Evolutionary conservation across 2,113 vertebrate genomes (phyloP).

Genomic region (Engystomops pustulosus): DNA sequence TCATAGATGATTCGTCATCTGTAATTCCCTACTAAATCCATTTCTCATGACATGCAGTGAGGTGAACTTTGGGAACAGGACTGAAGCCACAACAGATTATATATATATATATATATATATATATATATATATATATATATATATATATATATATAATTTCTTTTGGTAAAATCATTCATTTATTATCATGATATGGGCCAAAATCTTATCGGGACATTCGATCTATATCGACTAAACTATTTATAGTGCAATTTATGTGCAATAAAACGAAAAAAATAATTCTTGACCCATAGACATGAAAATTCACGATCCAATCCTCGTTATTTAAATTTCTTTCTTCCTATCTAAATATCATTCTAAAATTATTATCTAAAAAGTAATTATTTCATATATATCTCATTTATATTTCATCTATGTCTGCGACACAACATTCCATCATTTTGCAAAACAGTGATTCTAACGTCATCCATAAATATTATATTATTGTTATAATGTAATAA

Average conservation of each 20-base stretch:
- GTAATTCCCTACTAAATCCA: slow-evolving; percentile 50
- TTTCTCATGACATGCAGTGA: slow-evolving; percentile 19
- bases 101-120: too few species aligned
- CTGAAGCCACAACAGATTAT: slow-evolving; percentile 33
- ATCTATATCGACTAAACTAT: background rate
- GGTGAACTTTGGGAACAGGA: slow-evolving; percentile 15
- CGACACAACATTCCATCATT: too few species aligned
- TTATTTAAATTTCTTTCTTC: background rate
- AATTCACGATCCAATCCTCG: background rate
- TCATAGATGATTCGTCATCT: slow-evolving; percentile 24
- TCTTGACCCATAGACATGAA: background rate
- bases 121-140: too few species aligned
- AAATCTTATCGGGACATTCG: background rate
- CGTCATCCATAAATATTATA: too few species aligned
- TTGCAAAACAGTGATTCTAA: too few species aligned
- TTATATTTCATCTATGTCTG: too few species aligned
- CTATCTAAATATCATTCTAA: slow-evolving; percentile 12
- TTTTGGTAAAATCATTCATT: too few species aligned
- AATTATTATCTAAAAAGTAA: too few species aligned
- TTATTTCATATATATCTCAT: too few species aligned
- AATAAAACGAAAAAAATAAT: background rate
- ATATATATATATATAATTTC: too few species aligned
- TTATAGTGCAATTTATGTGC: background rate
- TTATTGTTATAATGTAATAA: too few species aligned
- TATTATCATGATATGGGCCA: fast-evolving